These are phyloP conservation scores for Scomberomorus guttatus DNA, from an alignment of 2,797 vertebrate species.

Conservation along the genomic window DNA sequence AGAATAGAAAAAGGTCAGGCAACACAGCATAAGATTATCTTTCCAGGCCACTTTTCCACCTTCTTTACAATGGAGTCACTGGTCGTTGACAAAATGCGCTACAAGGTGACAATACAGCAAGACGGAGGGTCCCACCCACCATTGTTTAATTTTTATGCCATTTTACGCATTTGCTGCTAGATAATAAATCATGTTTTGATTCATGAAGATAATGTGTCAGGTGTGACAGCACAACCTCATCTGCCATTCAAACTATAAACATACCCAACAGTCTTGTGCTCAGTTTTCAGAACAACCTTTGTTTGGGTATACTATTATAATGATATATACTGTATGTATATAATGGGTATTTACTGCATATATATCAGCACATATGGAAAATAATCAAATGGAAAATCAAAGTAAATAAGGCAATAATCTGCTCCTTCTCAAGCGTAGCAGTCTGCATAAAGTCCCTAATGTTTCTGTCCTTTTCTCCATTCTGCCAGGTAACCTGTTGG, in stretches of 20 bases:
- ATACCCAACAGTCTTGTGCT: neutral
- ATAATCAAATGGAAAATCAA: neutral
- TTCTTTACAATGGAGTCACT: constrained; percentile 6
- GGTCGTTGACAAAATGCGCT: neutral
- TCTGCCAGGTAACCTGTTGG: constrained; percentile 82
- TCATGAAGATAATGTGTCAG: neutral
- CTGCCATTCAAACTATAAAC: neutral
- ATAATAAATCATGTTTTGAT: neutral
- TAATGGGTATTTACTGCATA: neutral
- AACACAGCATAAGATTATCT: constrained; percentile 14
- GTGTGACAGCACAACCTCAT: constrained; percentile 3
- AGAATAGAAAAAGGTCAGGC: constrained; percentile 30
- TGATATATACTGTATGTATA: neutral
- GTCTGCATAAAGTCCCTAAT: constrained; percentile 7
- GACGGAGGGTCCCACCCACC: neutral
- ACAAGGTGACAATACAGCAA: neutral
- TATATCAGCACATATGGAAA: neutral
- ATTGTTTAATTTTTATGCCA: constrained; percentile 4
- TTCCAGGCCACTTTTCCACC: constrained; percentile 13
- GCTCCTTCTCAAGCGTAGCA: neutral
- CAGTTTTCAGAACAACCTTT: neutral
- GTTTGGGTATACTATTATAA: neutral
- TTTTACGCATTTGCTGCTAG: neutral
- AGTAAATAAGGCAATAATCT: neutral
- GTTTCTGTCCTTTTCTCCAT: neutral